Percentiles rank a stretch among this genome's conserved stretches.
Evolutionary conservation across 2,113 vertebrate species (phyloP).

Genomic region (Argyrosomus japonicus): DNA sequence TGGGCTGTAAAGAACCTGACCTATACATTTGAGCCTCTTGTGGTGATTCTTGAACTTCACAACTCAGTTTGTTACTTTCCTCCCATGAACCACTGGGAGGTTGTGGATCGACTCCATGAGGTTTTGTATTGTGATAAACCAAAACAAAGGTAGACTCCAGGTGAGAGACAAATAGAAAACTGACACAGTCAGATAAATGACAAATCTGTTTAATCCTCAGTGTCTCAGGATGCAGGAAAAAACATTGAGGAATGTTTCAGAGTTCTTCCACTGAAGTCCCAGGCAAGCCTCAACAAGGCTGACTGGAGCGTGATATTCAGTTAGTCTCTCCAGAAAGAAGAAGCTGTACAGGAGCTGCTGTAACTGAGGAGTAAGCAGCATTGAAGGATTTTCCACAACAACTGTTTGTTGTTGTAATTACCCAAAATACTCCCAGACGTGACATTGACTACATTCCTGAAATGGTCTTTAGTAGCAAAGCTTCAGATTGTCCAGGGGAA

Average conservation of each 20-base stretch:
- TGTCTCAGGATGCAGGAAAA: slow-evolving; percentile 26
- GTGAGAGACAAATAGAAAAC: slow-evolving; percentile 32
- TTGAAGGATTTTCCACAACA: slow-evolving; percentile 28
- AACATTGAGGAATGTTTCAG: slow-evolving; percentile 42
- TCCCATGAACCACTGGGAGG: not conserved
- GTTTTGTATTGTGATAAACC: not conserved
- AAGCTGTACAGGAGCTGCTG: slow-evolving; percentile 34
- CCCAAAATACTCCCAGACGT: not conserved
- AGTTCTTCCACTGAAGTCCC: slow-evolving; percentile 30
- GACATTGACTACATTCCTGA: slow-evolving; percentile 29
- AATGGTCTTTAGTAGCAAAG: slow-evolving; percentile 7
- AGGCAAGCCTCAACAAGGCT: slow-evolving; percentile 66
- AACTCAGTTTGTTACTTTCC: slow-evolving; percentile 6
- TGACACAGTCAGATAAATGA: slow-evolving; percentile 36
- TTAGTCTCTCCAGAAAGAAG: slow-evolving; percentile 32
- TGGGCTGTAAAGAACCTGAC: slow-evolving; percentile 17
- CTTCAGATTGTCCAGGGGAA: slow-evolving; percentile 15
- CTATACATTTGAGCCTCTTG: slow-evolving; percentile 36
- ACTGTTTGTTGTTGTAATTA: slow-evolving; percentile 7
- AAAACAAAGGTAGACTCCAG: slow-evolving; percentile 23
- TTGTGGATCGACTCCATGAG: slow-evolving; percentile 31
- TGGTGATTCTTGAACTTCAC: not conserved
- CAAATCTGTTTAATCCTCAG: slow-evolving; percentile 30
- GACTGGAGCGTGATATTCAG: slow-evolving; percentile 40
- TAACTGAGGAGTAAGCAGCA: slow-evolving; percentile 12